Percentiles rank a stretch among this genome's conserved stretches.
phyloP scores from a whole-genome alignment of 2,797 vertebrate genomes.

The Karalla daura region DNA sequence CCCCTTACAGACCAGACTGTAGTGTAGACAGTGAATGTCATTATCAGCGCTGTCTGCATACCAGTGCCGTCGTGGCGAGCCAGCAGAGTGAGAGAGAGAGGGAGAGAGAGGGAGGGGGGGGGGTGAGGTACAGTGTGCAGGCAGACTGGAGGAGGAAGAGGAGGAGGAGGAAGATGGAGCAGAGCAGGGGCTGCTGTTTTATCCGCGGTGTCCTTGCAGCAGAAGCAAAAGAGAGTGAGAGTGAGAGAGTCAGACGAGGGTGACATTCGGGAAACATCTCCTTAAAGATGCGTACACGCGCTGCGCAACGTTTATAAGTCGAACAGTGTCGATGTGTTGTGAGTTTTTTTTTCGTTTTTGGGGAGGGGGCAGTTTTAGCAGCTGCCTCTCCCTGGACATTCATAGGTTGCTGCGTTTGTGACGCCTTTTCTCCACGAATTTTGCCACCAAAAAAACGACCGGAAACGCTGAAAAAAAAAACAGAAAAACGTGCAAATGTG shows the following conservation, averaged over 20 bases:
- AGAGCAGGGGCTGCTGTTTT: slow-evolving; percentile 35
- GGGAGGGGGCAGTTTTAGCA: slow-evolving; percentile 7
- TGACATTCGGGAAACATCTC: slow-evolving; percentile 13
- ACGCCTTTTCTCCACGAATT: slow-evolving; percentile 16
- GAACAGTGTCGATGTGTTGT: too few species aligned
- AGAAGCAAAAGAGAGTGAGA: slow-evolving; percentile 28
- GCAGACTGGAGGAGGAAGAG: slow-evolving; percentile 63
- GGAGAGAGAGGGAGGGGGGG: slow-evolving; percentile 33
- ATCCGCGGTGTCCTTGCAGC: slow-evolving; percentile 80
- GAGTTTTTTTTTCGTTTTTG: too few species aligned
- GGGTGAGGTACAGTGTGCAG: slow-evolving; percentile 68
- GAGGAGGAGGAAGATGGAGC: slow-evolving; percentile 32
- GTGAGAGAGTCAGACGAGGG: too few species aligned
- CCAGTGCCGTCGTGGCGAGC: slow-evolving; percentile 73
- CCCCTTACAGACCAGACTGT: slow-evolving; percentile 73
- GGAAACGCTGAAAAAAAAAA: slow-evolving; percentile 5
- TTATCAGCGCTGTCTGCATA: slow-evolving; percentile 84
- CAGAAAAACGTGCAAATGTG: slow-evolving; percentile 36
- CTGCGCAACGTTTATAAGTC: too few species aligned
- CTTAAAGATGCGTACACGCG: neutral
- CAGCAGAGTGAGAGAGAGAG: slow-evolving; percentile 65
- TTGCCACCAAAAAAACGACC: slow-evolving; percentile 45
- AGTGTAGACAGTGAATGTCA: slow-evolving; percentile 84
- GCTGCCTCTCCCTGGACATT: slow-evolving; percentile 8
- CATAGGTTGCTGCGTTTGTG: slow-evolving; percentile 16